Conservation (phyloP, 1,140 invertebrate genomes). For the Sinella curviseta region DNA sequence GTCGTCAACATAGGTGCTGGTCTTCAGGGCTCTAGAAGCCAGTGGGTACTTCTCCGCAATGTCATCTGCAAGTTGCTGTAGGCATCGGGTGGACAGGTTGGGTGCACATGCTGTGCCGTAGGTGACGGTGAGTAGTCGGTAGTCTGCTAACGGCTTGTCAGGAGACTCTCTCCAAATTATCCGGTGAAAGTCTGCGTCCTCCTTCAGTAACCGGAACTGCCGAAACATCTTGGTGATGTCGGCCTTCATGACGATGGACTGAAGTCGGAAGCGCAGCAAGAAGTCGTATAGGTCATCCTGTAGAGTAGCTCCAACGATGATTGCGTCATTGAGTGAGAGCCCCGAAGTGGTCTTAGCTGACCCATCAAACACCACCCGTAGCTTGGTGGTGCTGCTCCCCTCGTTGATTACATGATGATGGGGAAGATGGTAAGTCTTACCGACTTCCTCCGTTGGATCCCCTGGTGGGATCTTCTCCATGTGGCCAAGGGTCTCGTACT, state of each 20-base stretch:
- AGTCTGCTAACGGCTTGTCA: constrained; percentile 39
- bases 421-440: constrained; percentile 45
- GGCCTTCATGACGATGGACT: constrained; percentile 52
- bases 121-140: constrained; percentile 51
- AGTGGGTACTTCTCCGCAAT: constrained; percentile 46
- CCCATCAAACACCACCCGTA: constrained; percentile 50
- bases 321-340: constrained; percentile 48
- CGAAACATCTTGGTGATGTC: constrained; percentile 56
- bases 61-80: constrained; percentile 50
- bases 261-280: constrained; percentile 54
- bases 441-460: background rate
- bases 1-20: constrained; percentile 51
- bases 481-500: constrained; percentile 47
- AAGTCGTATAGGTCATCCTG: constrained; percentile 54
- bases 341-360: constrained; percentile 35
- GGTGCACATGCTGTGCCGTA: constrained; percentile 53
- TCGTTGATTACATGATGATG: constrained; percentile 50
- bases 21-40: constrained; percentile 32
- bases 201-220: constrained; percentile 37
- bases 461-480: background rate
- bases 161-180: constrained; percentile 45
- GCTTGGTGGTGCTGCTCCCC: constrained; percentile 44
- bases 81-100: constrained; percentile 50
- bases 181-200: constrained; percentile 39
- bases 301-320: constrained; percentile 52